phyloP scores from a whole-genome alignment of 2,797 vertebrate genomes.

The Orestias chungarensis region DNA sequence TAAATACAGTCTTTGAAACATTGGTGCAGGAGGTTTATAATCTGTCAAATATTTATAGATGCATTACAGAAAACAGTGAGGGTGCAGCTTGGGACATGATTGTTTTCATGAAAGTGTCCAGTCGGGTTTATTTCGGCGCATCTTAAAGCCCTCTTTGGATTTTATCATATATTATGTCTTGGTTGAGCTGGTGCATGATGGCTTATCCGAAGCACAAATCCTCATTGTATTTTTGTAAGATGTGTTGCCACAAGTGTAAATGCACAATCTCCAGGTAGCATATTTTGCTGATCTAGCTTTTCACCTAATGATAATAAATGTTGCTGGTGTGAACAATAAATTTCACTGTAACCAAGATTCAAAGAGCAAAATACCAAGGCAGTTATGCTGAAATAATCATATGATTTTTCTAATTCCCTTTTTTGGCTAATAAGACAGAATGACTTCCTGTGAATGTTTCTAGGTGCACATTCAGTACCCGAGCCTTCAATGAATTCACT shows the following conservation, averaged over 20 bases:
- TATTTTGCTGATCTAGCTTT: conserved; percentile 44
- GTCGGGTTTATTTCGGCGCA: conserved; percentile 53
- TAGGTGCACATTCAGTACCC: conserved; percentile 50
- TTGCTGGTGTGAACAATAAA: conserved; percentile 44
- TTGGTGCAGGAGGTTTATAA: conserved; percentile 54
- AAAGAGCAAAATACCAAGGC: conserved; percentile 45
- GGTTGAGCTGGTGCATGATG: conserved; percentile 65
- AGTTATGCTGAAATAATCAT: conserved; percentile 31
- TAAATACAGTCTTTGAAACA: conserved; percentile 65
- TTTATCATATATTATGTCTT: conserved; percentile 51
- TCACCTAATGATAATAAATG: conserved; percentile 41
- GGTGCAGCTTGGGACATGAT: conserved; percentile 58
- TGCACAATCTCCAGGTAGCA: conserved; percentile 60
- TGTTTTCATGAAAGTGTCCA: conserved; percentile 54
- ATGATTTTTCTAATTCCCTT: conserved; percentile 36
- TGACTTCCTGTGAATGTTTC: conserved; percentile 68
- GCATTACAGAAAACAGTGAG: conserved; percentile 37
- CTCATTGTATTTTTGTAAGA: conserved; percentile 65
- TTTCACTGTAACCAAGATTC: conserved; percentile 42
- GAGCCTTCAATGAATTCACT: conserved; percentile 58
- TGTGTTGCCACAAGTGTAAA: conserved; percentile 46
- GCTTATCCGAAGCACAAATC: conserved; percentile 81
- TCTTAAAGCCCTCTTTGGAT: conserved; percentile 45
- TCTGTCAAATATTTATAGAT: conserved; percentile 52
- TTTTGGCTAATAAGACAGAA: conserved; percentile 53